A percentile compares a stretch with the other conserved stretches of the same genome.
phyloP scores from a whole-genome alignment of 2,888 invertebrate species.

The Andrena camellia region DNA sequence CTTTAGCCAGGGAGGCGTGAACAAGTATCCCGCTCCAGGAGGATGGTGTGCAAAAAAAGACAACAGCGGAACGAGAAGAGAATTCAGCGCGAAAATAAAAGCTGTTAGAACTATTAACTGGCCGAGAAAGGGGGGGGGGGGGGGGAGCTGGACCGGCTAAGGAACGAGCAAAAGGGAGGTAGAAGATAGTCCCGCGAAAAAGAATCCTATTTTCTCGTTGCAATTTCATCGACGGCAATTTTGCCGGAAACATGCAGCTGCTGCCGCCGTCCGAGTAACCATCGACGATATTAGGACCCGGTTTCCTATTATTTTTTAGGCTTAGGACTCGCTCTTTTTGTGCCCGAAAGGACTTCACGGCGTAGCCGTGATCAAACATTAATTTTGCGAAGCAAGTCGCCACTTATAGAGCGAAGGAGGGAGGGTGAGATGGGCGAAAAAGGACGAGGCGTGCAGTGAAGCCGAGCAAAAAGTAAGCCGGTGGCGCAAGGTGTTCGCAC shows the following conservation, averaged over 20 bases:
- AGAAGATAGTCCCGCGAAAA: constrained; percentile 44
- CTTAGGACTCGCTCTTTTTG: constrained; percentile 47
- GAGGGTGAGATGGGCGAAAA: neutral
- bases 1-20: constrained; percentile 49
- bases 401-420: constrained; percentile 49
- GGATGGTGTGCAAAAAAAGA: constrained; percentile 20
- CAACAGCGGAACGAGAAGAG: constrained; percentile 44
- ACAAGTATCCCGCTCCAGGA: constrained; percentile 29
- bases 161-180: neutral
- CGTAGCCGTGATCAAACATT: constrained; percentile 70
- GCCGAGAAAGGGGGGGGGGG: neutral
- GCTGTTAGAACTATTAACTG: constrained; percentile 51
- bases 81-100: constrained; percentile 51
- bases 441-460: constrained; percentile 22
- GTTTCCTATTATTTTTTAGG: constrained; percentile 59
- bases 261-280: constrained; percentile 55
- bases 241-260: constrained; percentile 76
- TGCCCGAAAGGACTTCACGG: constrained; percentile 57
- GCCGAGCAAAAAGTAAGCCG: constrained; percentile 26
- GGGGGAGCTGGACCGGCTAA: neutral
- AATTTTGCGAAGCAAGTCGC: constrained; percentile 66
- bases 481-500: constrained; percentile 63
- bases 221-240: constrained; percentile 76
- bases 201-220: constrained; percentile 57
- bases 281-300: constrained; percentile 58